Conservation (phyloP, 2,797 vertebrate genomes). For the Lophotriccus pileatus region DNA sequence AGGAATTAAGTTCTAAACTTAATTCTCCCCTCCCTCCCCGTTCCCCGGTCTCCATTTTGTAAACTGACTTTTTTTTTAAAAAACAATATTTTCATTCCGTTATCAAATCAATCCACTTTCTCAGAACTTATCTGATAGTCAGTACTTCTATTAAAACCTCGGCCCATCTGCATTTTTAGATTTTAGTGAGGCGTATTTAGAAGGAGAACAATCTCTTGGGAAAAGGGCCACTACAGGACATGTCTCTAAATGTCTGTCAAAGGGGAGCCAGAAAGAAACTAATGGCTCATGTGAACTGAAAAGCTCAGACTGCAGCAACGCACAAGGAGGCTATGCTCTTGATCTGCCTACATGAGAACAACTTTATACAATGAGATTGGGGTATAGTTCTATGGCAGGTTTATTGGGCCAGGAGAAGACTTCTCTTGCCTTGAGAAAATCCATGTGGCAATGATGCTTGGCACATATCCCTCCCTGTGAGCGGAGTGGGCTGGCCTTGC, state of each 20-base stretch:
- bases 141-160: background rate
- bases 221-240: background rate
- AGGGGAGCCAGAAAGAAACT: background rate
- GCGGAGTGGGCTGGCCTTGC: background rate
- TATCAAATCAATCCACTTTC: background rate
- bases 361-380: background rate
- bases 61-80: background rate
- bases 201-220: background rate
- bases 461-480: background rate
- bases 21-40: background rate
- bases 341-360: background rate
- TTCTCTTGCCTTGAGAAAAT: background rate
- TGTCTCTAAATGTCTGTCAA: background rate
- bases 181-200: rapidly evolving
- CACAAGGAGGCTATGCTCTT: background rate
- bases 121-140: background rate
- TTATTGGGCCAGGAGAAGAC: background rate
- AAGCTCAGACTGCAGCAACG: background rate
- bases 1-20: constrained; percentile 58
- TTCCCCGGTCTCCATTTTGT: background rate
- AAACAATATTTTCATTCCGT: background rate
- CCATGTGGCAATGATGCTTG: too few relatives aligned
- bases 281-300: background rate
- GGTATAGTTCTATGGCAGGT: background rate
- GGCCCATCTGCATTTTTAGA: background rate